Evolutionary conservation across 2,113 vertebrate genomes (phyloP).

Genomic region (Barbus barbus): DNA sequence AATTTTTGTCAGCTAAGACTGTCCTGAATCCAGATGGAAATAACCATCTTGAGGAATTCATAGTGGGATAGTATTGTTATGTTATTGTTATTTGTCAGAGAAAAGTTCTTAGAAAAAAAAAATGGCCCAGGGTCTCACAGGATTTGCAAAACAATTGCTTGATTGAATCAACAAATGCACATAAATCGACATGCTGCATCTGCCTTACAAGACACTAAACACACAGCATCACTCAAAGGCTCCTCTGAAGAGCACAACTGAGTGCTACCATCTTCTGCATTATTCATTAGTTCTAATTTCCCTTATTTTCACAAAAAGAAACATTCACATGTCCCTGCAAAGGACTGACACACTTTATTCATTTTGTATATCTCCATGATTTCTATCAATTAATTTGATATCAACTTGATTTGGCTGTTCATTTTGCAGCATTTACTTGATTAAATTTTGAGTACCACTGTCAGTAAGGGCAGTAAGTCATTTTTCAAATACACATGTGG

Average conservation of each 20-base stretch:
- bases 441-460: background rate
- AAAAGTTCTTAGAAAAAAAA: background rate
- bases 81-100: background rate
- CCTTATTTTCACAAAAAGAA: constrained; percentile 60
- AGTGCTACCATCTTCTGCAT: constrained; percentile 58
- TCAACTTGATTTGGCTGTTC: background rate
- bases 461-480: background rate
- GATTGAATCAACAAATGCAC: constrained; percentile 27
- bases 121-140: background rate
- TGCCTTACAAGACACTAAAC: constrained; percentile 16
- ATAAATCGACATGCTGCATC: constrained; percentile 10
- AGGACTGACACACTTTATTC: constrained; percentile 44
- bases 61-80: background rate
- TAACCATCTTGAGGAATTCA: background rate
- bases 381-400: constrained; percentile 18
- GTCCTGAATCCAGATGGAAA: background rate
- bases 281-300: constrained; percentile 67
- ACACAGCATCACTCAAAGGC: background rate
- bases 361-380: background rate
- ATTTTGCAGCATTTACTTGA: background rate
- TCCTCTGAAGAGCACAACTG: background rate
- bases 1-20: background rate
- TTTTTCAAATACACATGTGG: background rate
- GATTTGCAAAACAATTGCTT: background rate
- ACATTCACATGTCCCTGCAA: constrained; percentile 36